Percentiles rank a stretch among this genome's conserved stretches.
Conservation (phyloP, 2,113 vertebrate genomes). For the Propithecus coquereli region DNA sequence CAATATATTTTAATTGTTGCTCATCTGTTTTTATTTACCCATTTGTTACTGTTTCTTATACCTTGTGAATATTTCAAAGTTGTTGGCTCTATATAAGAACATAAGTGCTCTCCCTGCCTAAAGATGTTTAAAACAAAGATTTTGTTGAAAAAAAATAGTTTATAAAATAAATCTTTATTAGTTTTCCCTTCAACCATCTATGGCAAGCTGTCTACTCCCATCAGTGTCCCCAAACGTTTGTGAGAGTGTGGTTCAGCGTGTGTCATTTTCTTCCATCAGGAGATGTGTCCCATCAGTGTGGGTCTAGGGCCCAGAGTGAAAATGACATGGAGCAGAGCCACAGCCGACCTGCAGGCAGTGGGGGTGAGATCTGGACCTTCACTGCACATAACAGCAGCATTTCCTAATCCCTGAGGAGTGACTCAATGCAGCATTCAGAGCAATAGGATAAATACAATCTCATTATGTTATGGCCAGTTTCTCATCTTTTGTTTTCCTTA, state of each 20-base stretch:
- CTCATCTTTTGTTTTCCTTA: not conserved
- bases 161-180: not conserved
- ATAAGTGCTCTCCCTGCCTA: not conserved
- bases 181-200: not conserved
- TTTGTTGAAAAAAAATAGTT: not conserved
- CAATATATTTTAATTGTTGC: not conserved
- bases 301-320: not conserved
- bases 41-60: not conserved
- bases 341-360: not conserved
- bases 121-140: not conserved
- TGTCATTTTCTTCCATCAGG: not conserved
- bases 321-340: not conserved
- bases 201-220: fast-evolving
- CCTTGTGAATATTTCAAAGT: not conserved
- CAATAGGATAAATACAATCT: not conserved
- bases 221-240: not conserved
- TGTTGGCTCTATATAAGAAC: not conserved
- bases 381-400: not conserved
- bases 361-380: fast-evolving
- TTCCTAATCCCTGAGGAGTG: not conserved
- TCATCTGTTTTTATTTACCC: not conserved
- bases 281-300: not conserved
- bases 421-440: not conserved
- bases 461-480: not conserved
- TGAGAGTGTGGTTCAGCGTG: not conserved